A percentile compares a stretch with the other conserved stretches of the same genome.
Conservation (phyloP, 2,797 vertebrate species). For the Tokudaia muenninki region DNA sequence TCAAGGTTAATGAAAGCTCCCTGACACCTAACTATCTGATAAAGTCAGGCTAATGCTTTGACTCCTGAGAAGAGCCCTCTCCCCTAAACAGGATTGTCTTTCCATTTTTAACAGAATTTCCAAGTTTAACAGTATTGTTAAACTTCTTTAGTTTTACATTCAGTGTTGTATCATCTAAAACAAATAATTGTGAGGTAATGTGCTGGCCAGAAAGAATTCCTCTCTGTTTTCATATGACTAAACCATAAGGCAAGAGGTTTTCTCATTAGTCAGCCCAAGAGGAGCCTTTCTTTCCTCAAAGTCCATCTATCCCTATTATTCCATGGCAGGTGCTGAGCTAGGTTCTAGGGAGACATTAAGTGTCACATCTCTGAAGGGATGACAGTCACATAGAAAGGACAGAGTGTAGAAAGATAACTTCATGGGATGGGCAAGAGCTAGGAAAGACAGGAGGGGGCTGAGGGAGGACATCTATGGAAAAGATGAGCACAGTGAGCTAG, state of each 20-base stretch:
- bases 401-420: neutral
- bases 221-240: neutral
- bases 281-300: neutral
- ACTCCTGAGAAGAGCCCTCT: neutral
- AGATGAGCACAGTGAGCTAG: neutral
- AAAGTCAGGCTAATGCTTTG: neutral
- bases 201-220: neutral
- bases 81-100: neutral
- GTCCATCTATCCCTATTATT: neutral
- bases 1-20: neutral
- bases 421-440: neutral
- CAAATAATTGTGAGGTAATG: slow-evolving; percentile 17
- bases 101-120: neutral
- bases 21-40: neutral
- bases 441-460: neutral
- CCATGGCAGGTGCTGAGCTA: neutral
- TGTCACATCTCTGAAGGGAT: neutral
- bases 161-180: neutral
- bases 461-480: neutral
- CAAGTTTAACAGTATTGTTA: neutral
- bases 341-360: accelerated
- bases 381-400: neutral
- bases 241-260: neutral
- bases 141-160: slow-evolving; percentile 38
- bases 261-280: neutral